Percentiles rank a stretch among this genome's conserved stretches.
phyloP scores from a whole-genome alignment of 2,888 invertebrate genomes.

The Diloba caeruleocephala region DNA sequence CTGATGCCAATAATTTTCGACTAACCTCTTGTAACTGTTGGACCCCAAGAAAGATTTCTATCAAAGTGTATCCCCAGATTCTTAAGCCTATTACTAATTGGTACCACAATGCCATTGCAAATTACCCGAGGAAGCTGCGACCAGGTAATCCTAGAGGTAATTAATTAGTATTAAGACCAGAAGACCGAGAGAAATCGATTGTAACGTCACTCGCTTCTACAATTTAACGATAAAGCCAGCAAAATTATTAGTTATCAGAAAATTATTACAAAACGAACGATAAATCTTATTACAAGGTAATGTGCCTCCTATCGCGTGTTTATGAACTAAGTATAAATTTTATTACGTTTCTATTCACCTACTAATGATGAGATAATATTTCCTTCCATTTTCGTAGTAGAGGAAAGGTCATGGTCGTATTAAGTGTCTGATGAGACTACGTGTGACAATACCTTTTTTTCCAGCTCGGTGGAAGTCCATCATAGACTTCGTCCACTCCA shows the following conservation, averaged over 20 bases:
- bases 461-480: no score
- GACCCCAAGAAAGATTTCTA: no score
- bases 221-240: constrained; percentile 3
- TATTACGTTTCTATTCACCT: background rate
- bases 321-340: background rate
- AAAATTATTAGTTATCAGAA: background rate
- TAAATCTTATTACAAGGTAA: constrained; percentile 11
- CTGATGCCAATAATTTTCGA: no score
- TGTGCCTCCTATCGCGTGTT: constrained; percentile 1
- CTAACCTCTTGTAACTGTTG: no score
- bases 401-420: no score
- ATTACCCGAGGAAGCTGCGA: no score
- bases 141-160: background rate
- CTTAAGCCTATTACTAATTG: no score
- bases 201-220: constrained; percentile 1
- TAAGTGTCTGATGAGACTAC: no score
- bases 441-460: no score
- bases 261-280: background rate
- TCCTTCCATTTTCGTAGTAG: background rate
- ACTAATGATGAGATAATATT: background rate
- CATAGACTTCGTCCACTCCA: no score
- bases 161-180: constrained; percentile 1
- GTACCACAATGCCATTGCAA: no score
- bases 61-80: no score
- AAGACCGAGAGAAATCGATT: constrained; percentile 1